These are phyloP conservation scores for Arion vulgaris DNA, from an alignment of 1,140 invertebrate genomes.

Conservation along the genomic window DNA sequence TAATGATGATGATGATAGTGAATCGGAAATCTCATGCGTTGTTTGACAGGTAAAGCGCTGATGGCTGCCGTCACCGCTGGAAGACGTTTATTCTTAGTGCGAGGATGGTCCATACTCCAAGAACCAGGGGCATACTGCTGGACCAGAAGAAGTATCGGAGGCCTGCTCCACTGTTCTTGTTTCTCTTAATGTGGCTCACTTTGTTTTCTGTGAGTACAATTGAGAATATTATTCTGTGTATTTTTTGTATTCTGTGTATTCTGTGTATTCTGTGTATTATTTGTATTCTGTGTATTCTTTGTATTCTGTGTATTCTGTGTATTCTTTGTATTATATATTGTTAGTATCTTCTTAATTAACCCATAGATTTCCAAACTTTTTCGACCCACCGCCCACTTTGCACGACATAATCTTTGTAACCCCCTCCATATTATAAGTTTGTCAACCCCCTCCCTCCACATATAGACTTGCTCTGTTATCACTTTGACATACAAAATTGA, in stretches of 20 bases:
- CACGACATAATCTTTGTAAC: too few species aligned
- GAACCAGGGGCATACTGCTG: not conserved
- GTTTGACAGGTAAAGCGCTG: not conserved
- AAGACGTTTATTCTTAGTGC: not conserved
- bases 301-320: not conserved
- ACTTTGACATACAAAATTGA: too few species aligned
- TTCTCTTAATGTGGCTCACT: not conserved
- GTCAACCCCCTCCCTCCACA: too few species aligned
- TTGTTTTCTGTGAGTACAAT: not conserved
- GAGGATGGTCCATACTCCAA: not conserved
- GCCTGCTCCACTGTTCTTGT: not conserved
- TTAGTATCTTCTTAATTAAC: not conserved
- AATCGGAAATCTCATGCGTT: too few species aligned
- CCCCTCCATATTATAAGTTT: too few species aligned
- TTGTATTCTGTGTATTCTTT: too few species aligned
- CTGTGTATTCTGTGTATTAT: not conserved
- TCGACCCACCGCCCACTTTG: too few species aligned
- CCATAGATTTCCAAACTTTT: too few species aligned
- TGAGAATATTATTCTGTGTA: too few species aligned
- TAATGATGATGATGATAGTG: too few species aligned
- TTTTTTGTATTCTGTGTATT: not conserved
- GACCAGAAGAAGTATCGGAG: not conserved
- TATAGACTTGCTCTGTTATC: too few species aligned
- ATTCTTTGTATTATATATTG: too few species aligned
- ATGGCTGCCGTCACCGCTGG: not conserved